Conservation (phyloP, 1,140 invertebrate species). For the Paracyclopina nana region DNA sequence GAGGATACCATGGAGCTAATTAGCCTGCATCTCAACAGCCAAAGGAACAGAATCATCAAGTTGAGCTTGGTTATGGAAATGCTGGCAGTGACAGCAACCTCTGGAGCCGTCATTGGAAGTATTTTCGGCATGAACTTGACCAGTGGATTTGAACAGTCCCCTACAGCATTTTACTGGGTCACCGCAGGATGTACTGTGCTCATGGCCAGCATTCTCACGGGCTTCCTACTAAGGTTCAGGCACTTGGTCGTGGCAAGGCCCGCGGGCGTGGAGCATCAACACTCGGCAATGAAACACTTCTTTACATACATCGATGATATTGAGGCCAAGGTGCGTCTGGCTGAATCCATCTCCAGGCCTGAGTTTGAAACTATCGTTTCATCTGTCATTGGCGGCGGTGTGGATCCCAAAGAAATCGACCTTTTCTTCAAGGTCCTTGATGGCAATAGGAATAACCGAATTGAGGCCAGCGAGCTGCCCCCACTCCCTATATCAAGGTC, state of each 20-base stretch:
- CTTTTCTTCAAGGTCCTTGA: neutral
- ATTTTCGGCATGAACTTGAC: slow-evolving; percentile 3
- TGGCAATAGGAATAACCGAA: too few relatives aligned
- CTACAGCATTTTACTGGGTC: neutral
- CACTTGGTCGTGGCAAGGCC: neutral
- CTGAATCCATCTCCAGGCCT: neutral
- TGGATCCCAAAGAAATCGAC: neutral
- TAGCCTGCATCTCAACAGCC: neutral
- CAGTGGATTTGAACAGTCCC: slow-evolving; percentile 1
- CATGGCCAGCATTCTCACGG: neutral
- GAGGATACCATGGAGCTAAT: slow-evolving; percentile 2
- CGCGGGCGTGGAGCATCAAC: neutral
- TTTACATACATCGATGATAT: slow-evolving; percentile 2
- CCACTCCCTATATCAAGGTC: too few relatives aligned
- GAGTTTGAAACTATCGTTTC: neutral
- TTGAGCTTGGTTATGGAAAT: slow-evolving; percentile 6
- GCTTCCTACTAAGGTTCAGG: neutral
- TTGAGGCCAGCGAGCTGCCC: too few relatives aligned
- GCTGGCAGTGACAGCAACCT: neutral
- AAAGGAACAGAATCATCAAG: neutral
- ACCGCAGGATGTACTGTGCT: neutral
- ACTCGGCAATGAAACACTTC: neutral
- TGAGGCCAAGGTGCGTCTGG: neutral
- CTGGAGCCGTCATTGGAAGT: neutral
- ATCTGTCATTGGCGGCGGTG: neutral